Evolutionary conservation across 2,888 invertebrate genomes (phyloP).

Genomic region (Hoplodrina ambigua): DNA sequence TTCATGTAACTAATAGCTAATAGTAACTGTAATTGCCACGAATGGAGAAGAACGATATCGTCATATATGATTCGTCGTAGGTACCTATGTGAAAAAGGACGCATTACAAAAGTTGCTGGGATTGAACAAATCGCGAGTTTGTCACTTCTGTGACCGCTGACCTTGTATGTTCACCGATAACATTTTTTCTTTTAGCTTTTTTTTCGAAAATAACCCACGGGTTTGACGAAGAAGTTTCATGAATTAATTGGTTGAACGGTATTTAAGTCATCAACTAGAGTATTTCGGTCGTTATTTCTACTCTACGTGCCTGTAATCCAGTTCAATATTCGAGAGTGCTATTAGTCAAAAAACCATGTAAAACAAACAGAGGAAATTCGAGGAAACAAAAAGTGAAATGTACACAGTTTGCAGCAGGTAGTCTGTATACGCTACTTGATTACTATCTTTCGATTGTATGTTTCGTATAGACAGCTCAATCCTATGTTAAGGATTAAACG

Average conservation of each 20-base stretch:
- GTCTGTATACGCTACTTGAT: not conserved
- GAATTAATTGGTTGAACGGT: slow-evolving; percentile 39
- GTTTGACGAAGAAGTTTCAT: slow-evolving; percentile 13
- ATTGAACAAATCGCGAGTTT: slow-evolving; percentile 20
- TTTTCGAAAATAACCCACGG: slow-evolving; percentile 7
- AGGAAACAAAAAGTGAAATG: not conserved
- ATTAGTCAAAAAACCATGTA: not conserved
- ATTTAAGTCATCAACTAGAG: slow-evolving; percentile 10
- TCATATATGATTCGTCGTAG: no score
- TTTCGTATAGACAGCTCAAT: slow-evolving; percentile 19
- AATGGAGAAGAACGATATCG: not conserved
- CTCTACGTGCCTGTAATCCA: slow-evolving; percentile 14
- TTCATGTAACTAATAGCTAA: not conserved
- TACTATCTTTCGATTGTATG: not conserved
- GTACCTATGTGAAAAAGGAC: no score
- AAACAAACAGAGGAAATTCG: not conserved
- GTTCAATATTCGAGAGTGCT: not conserved
- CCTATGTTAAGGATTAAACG: not conserved
- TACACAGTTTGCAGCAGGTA: not conserved
- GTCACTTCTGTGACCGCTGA: slow-evolving; percentile 28
- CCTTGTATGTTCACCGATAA: slow-evolving; percentile 11
- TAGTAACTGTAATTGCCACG: not conserved
- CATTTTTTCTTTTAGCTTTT: no score
- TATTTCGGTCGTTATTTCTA: slow-evolving; percentile 31
- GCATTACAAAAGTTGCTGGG: slow-evolving; percentile 25